These are phyloP conservation scores for Oconnorella tubifera DNA, from an alignment of 2,888 invertebrate species.

Conservation along the genomic window DNA sequence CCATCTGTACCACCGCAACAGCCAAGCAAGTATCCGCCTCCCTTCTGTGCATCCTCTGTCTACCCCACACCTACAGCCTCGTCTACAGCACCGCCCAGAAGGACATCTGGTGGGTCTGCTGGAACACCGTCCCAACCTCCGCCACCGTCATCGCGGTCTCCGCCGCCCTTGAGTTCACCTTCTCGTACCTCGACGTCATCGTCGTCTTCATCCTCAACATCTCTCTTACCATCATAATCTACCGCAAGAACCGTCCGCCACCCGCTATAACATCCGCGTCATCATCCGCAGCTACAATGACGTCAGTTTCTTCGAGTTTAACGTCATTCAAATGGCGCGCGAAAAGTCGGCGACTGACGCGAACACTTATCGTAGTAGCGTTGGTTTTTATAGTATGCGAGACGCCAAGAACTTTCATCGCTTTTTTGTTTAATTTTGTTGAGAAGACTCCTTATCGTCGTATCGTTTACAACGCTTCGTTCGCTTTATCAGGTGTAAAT, in stretches of 20 bases:
- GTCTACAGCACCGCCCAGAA: conserved; percentile 22
- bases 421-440: conserved; percentile 15
- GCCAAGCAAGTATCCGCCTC: conserved; percentile 17
- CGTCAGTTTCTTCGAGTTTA: background rate
- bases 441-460: conserved; percentile 17
- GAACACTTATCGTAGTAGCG: conserved; percentile 26
- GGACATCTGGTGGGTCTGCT: conserved; percentile 24
- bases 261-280: background rate
- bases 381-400: conserved; percentile 31
- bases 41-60: conserved; percentile 12
- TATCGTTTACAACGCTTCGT: conserved; percentile 26
- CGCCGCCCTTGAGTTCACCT: conserved; percentile 20
- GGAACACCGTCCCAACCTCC: conserved; percentile 11
- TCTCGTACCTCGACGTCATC: conserved; percentile 20
- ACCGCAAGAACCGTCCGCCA: conserved; percentile 9
- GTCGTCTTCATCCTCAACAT: conserved; percentile 29
- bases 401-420: conserved; percentile 28
- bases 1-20: conserved; percentile 21
- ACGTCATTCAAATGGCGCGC: background rate
- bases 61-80: conserved; percentile 21
- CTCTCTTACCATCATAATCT: conserved; percentile 17
- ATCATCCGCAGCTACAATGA: background rate
- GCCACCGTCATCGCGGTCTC: background rate
- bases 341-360: conserved; percentile 20
- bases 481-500: conserved; percentile 28